Percentiles rank a stretch among this genome's conserved stretches.
These are phyloP conservation scores for Polypedilum pembai DNA, from an alignment of 1,140 invertebrate genomes.

Conservation along the genomic window DNA sequence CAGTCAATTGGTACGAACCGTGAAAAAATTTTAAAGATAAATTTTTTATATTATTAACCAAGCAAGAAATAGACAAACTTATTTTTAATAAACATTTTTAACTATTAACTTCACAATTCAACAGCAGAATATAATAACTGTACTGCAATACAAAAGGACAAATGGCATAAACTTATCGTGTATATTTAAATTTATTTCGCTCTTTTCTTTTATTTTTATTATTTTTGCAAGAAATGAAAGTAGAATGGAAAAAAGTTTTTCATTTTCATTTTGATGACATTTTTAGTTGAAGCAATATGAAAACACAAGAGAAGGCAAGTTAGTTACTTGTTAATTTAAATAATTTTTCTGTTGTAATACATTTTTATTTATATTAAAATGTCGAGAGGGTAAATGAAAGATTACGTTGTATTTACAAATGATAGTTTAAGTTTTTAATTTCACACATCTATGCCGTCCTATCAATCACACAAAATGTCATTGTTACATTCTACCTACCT, in stretches of 20 bases:
- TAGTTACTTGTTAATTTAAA: background rate
- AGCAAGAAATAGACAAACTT: too few species aligned
- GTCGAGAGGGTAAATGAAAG: background rate
- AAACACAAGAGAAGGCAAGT: too few species aligned
- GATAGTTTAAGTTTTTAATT: slow-evolving; percentile 23
- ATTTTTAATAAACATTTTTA: too few species aligned
- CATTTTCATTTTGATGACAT: background rate
- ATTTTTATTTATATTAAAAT: background rate
- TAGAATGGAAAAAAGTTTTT: background rate
- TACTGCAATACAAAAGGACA: too few species aligned
- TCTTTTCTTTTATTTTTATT: background rate
- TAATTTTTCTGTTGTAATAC: background rate
- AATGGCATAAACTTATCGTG: background rate
- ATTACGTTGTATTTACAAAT: background rate
- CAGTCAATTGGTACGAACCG: too few species aligned
- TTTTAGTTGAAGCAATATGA: background rate
- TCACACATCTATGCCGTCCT: background rate
- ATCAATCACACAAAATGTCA: slow-evolving; percentile 25
- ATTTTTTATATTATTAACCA: too few species aligned
- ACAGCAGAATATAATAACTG: too few species aligned
- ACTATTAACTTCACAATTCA: too few species aligned
- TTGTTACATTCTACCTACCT: background rate
- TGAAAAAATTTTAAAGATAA: too few species aligned
- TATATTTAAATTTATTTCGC: slow-evolving; percentile 20
- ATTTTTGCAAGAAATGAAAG: background rate